Evolutionary conservation across 2,113 vertebrate species (phyloP).

Genomic region (Amblyopsis rosae): DNA sequence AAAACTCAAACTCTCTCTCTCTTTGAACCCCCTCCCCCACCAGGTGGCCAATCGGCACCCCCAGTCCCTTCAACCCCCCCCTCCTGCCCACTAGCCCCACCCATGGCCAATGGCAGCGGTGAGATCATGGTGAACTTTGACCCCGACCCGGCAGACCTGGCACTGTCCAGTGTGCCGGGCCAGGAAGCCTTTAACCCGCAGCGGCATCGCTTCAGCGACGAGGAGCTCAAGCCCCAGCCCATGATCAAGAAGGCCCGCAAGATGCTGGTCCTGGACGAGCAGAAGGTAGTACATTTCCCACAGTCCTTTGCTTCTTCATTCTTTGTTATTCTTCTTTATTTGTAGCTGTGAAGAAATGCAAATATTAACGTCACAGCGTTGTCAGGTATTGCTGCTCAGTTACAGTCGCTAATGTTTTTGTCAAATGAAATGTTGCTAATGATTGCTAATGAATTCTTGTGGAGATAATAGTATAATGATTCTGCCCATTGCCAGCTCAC

Average conservation of each 20-base stretch:
- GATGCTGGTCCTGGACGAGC: conserved; percentile 87
- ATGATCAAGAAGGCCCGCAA: conserved; percentile 91
- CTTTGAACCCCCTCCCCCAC: not conserved
- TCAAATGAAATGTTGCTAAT: no score
- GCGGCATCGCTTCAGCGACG: conserved; percentile 85
- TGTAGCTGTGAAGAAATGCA: no score
- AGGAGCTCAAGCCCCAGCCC: conserved; percentile 85
- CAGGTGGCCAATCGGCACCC: conserved; percentile 71
- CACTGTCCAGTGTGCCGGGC: conserved; percentile 87
- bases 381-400: no score
- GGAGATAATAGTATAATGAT: no score
- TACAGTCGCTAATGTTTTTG: no score
- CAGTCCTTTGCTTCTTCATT: conserved; percentile 17
- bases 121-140: conserved; percentile 90
- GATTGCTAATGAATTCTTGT: no score
- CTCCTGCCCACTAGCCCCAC: conserved; percentile 39
- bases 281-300: conserved; percentile 82
- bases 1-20: not conserved
- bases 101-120: conserved; percentile 54
- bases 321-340: not conserved
- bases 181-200: conserved; percentile 91
- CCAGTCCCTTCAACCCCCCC: conserved; percentile 69
- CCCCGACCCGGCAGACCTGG: conserved; percentile 88
- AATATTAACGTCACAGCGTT: no score
- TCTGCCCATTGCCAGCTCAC: no score